Evolutionary conservation across 1,140 invertebrate species (phyloP), one percentile per base, ranked within the genome.

Genomic region (Latrodectus geometricus): DNA sequence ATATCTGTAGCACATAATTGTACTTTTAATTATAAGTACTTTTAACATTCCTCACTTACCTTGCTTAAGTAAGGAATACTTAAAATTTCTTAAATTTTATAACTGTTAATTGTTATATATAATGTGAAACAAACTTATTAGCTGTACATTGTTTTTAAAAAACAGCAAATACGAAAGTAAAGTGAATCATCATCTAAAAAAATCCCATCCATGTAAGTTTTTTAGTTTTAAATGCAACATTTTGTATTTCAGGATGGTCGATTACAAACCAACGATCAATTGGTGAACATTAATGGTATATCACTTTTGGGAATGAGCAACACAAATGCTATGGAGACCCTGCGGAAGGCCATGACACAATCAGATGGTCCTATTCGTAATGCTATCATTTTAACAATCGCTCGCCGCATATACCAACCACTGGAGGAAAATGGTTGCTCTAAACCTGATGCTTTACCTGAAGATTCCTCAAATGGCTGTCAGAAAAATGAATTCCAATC

Each of bases 251-350:
- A 88, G 89, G 98, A 99, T 91, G 97, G 97, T 56, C 93, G 97
- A 74, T 92, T 99, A 76, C 93, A 94, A 83, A 96, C 96, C 68
- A 98, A 99, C 91, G 98, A 99, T 92, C 97, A 99, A 91, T 92
- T 99, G 69, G 92, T 99, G 65, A 96, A 95, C 90, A 96, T 99
- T 0, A 99, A 99, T 90, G 97, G 96, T 14, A 94, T 97, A 21
- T 96, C 96, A 8, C 91, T 99, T 54, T 92, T 97, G 15, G 95
- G 96, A 3, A 94, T 97, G 88, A 95, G 95, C 1, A 99, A 99
- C 92, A 95, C 95, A 0, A 95, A 97, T 89, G 97, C 98, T 0
- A 99, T 98, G 97, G 97, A 98, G 90, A 97, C 96, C 0, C 91
- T 99, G 66, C 93, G 97, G 49, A 88, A 94, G 73, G 96, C 97